Evolutionary conservation across 2,113 vertebrate genomes (phyloP).

Genomic region (Megaptera novaeangliae): DNA sequence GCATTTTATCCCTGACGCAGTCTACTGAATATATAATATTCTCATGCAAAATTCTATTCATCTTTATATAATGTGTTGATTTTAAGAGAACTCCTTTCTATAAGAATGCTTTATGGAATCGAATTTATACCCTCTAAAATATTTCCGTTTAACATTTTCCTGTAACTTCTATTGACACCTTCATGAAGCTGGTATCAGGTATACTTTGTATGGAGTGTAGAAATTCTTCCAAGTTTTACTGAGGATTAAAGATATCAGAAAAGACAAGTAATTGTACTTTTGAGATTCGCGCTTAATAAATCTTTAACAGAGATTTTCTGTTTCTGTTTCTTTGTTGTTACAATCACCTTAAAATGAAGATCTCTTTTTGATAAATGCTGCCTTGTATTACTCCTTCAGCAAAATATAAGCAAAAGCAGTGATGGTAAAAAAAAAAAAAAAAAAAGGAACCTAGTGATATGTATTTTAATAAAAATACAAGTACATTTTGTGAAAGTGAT

Average conservation of each 20-base stretch:
- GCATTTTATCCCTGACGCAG: fast-evolving
- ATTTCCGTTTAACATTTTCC: neutral
- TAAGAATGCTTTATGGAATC: neutral
- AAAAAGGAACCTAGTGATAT: neutral
- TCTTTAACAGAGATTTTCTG: neutral
- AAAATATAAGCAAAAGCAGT: neutral
- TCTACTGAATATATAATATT: neutral
- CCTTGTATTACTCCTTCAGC: neutral
- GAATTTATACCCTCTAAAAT: neutral
- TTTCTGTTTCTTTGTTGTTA: neutral
- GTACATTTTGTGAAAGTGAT: neutral
- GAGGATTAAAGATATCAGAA: neutral
- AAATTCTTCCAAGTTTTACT: neutral
- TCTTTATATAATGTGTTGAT: neutral
- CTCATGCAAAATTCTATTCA: neutral
- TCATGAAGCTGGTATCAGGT: neutral
- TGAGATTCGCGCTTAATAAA: neutral
- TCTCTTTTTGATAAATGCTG: neutral
- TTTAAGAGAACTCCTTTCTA: neutral
- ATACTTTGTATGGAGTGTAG: neutral
- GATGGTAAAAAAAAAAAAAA: neutral
- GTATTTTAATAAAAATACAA: neutral
- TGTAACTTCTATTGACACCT: neutral
- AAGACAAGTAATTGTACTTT: neutral
- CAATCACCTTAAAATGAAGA: neutral